Base-by-base conservation (phyloP, 2,888 invertebrate species). In the Xestia sexstrigata region DNA sequence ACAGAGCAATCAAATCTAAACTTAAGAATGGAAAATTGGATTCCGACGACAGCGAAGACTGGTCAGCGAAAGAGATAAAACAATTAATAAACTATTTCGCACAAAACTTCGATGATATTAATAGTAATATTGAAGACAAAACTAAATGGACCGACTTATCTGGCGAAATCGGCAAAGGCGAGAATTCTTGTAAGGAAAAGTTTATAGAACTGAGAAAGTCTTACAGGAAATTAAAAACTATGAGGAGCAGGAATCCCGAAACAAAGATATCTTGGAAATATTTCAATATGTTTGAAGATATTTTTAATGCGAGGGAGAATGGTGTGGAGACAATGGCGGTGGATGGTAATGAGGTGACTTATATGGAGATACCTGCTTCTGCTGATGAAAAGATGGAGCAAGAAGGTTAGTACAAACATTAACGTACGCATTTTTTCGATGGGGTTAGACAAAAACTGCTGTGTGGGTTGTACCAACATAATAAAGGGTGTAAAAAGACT, bases 261-360 rank as follows among this genome's bases (percentile, higher is more conserved):
- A 93, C 94, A 0, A 96, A 95, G 76, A 93, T 96, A 1, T 93
- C 94, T 0, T 96, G 96, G 96, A 94, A 94, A 68, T 96, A 96
- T 79, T 96, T 93, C 76, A 92, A 92, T 66, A 91, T 93, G 90
- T 92, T 96, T 71, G 95, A 96, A 72, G 89, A 94, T 58, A 93
- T 96, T 58, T 96, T 93, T 78, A 88, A 47, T 70, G 79, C 79
- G 2, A 90, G 87, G 0, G 90, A 87, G 6, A 87, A 82, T 35
- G 77, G 71, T 9, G 70, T 71, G 5, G 86, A 85, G 0, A 65
- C 69, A 0, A 90, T 91, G 90, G 87, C 88, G 20, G 85, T 91
- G 15, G 90, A 89, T 39, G 83, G 81, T 5, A 81, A 83, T 66
- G 82, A 75, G 11, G 70, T 30, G 0, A 66, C 30, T 2, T 88